Evolutionary conservation across 2,113 vertebrate species (phyloP), one percentile per base, ranked within the genome.

Genomic region (Oryzias curvinotus): DNA sequence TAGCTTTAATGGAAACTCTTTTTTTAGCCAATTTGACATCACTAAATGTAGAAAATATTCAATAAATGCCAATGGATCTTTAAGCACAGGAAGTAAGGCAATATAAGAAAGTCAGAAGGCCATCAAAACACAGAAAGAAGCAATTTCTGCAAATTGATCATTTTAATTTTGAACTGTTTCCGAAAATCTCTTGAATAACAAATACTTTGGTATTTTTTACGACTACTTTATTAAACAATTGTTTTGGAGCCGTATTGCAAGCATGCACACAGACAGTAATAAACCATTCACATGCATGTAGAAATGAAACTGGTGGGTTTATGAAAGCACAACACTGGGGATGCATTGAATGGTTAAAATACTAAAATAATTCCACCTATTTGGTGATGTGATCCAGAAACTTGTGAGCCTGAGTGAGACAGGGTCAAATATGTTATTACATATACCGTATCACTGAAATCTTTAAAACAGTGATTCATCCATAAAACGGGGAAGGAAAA

Each of bases 351-450:
- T 83, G 81, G 71, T 78, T 69, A 85, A 89, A 86, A 84, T 83
- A 86, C 83, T 78, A 80, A 86, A 87, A 84, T 87, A 84, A 88
- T 85, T 87, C 83, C 85, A 88, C 87, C 85, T 88, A 88, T 87
- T 87, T 87, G 83, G 81, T 87, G 83, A 86, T 83, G 87, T 86
- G 85, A 86, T 89, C 85, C 83, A 83, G 83, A 85, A 71, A 89
- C 81, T 81, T 88, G 83, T 83, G 65, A 85, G 83, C 83, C 87
- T 89, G 84, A 85, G 77, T 87, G 81, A 87, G 83, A 87, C 85
- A 87, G 87, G 85, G 87, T 87, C 83, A 89, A 82, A 84, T 86
- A 87, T 84, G 83, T 81, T 19, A 83, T 81, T 84, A 85, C 75
- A 79, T 74, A 68, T 75, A 36, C 36, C 12, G 36, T 36, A 78